Evolutionary conservation across 2,888 invertebrate species (phyloP), one percentile per base, ranked within the genome.

Genomic region (Blera fallax): DNA sequence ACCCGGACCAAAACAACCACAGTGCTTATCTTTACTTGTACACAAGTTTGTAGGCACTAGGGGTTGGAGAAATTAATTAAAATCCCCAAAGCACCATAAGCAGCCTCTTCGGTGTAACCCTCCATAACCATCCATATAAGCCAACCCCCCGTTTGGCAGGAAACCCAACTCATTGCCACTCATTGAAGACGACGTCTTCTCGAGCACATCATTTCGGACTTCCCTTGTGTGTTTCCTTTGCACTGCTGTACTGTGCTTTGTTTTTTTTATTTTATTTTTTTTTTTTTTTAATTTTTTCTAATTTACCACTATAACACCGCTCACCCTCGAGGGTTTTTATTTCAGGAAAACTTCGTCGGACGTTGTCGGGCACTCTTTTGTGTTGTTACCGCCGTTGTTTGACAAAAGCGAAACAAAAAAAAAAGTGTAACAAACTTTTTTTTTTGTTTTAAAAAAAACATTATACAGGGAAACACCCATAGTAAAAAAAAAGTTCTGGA

Each of bases 81-180:
- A 85, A 85, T 85, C 85, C 85, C 67, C 60, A 85, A 80, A 85
- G 85, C 74, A 67, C 76, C 72, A 80, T 85, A 81, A 85, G 80
- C 76, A 85, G 80, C 45, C 76, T 74, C 81, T 76, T 64, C 73
- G 40, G 54, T 65, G 64, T 73, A 78, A 64, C 54, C 56, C 52
- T 14, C 27, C 50, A 11, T 60, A 67, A 67, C 58, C 48, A 37
- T 50, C 34, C 34, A 60, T 40, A 43, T 43, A 65, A 56, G 76
- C 21, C 54, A 67, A 5, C 64, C 65, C 37, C 64, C 24, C 18
- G 40, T 70, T 45, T 60, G 43, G 58, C 14, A 52, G 32, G 72
- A 81, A 72, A 76, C 70, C 67, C 81, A 54, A 83, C 79, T 69
- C 73, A 84, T 74, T 74, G 79, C 80, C 80, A 79, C 84, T 80